Conservation (phyloP, 2,797 vertebrate species). For the Perodicticus potto region DNA sequence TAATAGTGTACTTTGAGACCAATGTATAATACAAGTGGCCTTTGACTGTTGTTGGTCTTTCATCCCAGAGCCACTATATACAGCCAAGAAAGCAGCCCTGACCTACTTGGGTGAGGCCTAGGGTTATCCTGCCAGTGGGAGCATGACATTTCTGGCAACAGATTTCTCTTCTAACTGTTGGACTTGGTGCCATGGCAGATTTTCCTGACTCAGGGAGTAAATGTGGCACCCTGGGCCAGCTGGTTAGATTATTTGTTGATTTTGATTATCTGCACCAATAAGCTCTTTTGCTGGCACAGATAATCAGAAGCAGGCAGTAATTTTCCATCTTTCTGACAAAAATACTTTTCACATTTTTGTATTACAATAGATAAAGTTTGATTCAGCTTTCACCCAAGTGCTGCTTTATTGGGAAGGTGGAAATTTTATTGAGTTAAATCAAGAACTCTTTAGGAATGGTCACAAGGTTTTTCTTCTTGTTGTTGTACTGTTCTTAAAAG, state of each 20-base stretch:
- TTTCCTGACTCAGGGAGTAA: constrained; percentile 73
- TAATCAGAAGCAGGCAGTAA: constrained; percentile 34
- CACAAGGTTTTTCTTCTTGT: background rate
- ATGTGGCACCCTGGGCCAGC: constrained; percentile 73
- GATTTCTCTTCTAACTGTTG: constrained; percentile 66
- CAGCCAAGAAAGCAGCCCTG: constrained; percentile 67
- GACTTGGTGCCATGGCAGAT: constrained; percentile 78
- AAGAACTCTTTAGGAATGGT: background rate
- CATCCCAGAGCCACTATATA: background rate
- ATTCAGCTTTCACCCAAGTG: constrained; percentile 45
- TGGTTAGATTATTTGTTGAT: constrained; percentile 79
- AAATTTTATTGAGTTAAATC: constrained; percentile 14
- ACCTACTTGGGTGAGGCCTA: constrained; percentile 80
- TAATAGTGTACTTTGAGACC: constrained; percentile 35
- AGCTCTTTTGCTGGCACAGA: constrained; percentile 65
- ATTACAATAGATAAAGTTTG: constrained; percentile 59
- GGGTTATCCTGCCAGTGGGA: constrained; percentile 77
- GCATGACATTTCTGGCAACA: constrained; percentile 75
- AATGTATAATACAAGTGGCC: constrained; percentile 24
- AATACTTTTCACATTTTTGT: constrained; percentile 55
- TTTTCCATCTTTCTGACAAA: constrained; percentile 66
- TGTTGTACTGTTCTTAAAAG: constrained; percentile 36
- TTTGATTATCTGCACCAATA: constrained; percentile 79
- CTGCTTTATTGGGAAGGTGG: background rate
- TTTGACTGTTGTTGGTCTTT: constrained; percentile 28